Conservation (phyloP, 2,113 vertebrate genomes). For the Podarcis muralis region DNA sequence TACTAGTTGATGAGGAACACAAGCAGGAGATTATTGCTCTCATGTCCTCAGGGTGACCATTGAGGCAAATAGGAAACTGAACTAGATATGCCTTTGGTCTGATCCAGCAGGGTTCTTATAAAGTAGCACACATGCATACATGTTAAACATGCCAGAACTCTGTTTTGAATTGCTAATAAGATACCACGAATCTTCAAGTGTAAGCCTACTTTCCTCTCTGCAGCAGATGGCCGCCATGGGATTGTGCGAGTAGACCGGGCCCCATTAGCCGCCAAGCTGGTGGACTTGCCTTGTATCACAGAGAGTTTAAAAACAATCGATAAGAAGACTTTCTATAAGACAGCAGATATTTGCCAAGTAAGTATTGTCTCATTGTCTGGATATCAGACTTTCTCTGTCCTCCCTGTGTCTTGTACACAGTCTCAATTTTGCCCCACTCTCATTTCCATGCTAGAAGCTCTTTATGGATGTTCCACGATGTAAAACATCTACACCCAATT, state of each 20-base stretch:
- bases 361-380: conserved; percentile 29
- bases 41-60: no score
- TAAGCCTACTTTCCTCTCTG: neutral
- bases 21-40: no score
- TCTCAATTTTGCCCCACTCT: neutral
- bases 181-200: neutral
- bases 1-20: no score
- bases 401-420: neutral
- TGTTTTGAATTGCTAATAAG: neutral
- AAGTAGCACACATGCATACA: neutral
- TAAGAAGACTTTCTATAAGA: conserved; percentile 95
- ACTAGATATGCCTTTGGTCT: neutral
- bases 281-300: conserved; percentile 91
- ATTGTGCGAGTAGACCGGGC: conserved; percentile 90
- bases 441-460: neutral
- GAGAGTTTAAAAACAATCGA: conserved; percentile 93
- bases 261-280: conserved; percentile 89
- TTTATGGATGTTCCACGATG: neutral
- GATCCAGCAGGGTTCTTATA: neutral
- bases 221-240: conserved; percentile 90
- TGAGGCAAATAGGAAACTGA: no score
- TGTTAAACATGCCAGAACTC: neutral
- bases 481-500: neutral
- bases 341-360: conserved; percentile 96
- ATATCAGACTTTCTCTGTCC: neutral